phyloP scores from a whole-genome alignment of 2,113 vertebrate species.

The Indicator indicator region DNA sequence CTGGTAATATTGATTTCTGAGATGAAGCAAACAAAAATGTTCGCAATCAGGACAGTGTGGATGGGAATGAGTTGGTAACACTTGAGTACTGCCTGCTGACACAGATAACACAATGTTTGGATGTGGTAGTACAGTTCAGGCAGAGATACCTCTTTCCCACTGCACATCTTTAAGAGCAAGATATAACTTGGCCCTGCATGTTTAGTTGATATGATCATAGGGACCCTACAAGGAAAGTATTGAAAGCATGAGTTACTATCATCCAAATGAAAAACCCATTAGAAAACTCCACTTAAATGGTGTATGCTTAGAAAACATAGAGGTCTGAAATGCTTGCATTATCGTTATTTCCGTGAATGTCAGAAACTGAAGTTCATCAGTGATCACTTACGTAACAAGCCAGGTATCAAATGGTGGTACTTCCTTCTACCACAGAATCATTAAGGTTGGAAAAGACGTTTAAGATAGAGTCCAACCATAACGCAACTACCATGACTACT shows the following conservation, averaged over 20 bases:
- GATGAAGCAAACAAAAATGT: neutral
- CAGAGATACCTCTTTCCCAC: neutral
- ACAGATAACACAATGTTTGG: neutral
- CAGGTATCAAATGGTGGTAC: neutral
- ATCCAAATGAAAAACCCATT: neutral
- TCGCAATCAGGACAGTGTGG: neutral
- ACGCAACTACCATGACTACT: no score
- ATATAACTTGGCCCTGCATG: neutral
- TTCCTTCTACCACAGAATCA: neutral
- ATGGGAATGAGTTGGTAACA: neutral
- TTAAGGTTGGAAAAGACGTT: no score
- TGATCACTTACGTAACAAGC: rapidly evolving
- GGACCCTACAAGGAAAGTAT: neutral
- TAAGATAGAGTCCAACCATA: no score
- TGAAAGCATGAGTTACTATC: neutral
- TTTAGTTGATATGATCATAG: neutral
- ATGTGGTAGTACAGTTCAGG: neutral
- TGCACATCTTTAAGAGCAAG: neutral
- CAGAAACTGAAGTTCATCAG: neutral
- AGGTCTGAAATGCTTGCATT: neutral
- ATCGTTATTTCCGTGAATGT: neutral
- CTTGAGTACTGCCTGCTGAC: neutral
- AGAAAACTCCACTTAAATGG: neutral
- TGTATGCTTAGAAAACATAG: neutral
- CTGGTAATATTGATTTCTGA: neutral